Evolutionary conservation across 1,140 invertebrate species (phyloP).

Genomic region (Drosophila virilis): DNA sequence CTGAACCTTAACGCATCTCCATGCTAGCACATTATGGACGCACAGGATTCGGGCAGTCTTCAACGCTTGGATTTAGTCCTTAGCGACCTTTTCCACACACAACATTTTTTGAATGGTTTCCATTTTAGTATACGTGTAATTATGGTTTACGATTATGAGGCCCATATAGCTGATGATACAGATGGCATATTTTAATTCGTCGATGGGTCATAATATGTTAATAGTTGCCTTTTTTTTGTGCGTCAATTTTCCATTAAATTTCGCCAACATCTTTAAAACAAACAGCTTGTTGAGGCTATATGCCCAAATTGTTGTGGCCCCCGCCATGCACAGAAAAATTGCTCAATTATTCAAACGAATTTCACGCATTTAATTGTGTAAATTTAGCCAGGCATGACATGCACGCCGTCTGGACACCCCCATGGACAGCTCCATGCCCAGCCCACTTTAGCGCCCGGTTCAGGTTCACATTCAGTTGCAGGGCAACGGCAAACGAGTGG

Average conservation of each 20-base stretch:
- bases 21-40: constrained; percentile 29
- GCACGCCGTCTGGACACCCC: constrained; percentile 39
- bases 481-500: constrained; percentile 24
- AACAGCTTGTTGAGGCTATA: constrained; percentile 15
- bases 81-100: constrained; percentile 5
- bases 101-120: constrained; percentile 26
- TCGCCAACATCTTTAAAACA: constrained; percentile 16
- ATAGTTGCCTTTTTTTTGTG: not conserved
- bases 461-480: constrained; percentile 12
- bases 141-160: constrained; percentile 19
- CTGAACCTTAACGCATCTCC: constrained; percentile 61
- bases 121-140: constrained; percentile 13
- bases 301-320: constrained; percentile 14
- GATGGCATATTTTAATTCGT: constrained; percentile 1
- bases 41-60: constrained; percentile 8
- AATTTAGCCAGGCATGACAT: constrained; percentile 79
- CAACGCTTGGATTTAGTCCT: not conserved
- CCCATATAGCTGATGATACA: constrained; percentile 1
- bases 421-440: not conserved
- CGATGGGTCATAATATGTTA: not conserved
- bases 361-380: constrained; percentile 82
- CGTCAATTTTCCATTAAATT: not conserved
- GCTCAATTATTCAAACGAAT: constrained; percentile 82
- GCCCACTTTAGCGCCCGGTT: not conserved
- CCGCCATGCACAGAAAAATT: constrained; percentile 61